Evolutionary conservation across 2,113 vertebrate species (phyloP).

Genomic region (Dunckerocampus dactyliophorus): DNA sequence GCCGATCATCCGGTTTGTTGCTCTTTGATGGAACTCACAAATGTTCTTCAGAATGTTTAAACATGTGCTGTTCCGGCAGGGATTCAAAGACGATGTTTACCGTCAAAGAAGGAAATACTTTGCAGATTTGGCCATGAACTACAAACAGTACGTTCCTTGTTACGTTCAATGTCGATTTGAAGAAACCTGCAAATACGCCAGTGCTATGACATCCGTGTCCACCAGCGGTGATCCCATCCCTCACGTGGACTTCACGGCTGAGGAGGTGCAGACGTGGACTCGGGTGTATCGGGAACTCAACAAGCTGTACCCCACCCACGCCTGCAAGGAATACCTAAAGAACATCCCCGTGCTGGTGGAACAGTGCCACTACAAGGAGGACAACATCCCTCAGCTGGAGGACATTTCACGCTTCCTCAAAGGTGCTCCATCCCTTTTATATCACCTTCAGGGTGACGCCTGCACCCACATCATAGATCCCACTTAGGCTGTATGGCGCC

Average conservation of each 20-base stretch:
- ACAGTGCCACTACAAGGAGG: slow-evolving; percentile 84
- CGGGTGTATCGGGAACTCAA: slow-evolving; percentile 86
- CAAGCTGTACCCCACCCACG: slow-evolving; percentile 85
- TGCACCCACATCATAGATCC: neutral
- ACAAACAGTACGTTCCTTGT: slow-evolving; percentile 82
- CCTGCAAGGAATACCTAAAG: slow-evolving; percentile 87
- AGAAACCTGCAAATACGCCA: too few species aligned
- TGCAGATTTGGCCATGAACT: slow-evolving; percentile 86
- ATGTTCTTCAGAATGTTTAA: neutral
- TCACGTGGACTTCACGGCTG: slow-evolving; percentile 84
- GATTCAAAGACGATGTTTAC: slow-evolving; percentile 91
- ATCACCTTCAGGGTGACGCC: neutral
- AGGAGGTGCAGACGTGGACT: slow-evolving; percentile 89
- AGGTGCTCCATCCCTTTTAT: slow-evolving; percentile 61
- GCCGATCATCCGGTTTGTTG: slow-evolving; percentile 69
- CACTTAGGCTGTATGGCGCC: neutral
- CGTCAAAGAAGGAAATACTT: slow-evolving; percentile 89
- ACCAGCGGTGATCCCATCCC: slow-evolving; percentile 82
- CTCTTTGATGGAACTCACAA: neutral
- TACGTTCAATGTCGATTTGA: neutral
- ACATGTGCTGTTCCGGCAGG: slow-evolving; percentile 60
- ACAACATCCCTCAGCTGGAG: slow-evolving; percentile 91
- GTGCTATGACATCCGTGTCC: too few species aligned
- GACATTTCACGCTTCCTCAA: slow-evolving; percentile 87
- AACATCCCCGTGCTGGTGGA: slow-evolving; percentile 86